Conservation (phyloP, 2,113 vertebrate species). For the Pseudopodoces humilis region DNA sequence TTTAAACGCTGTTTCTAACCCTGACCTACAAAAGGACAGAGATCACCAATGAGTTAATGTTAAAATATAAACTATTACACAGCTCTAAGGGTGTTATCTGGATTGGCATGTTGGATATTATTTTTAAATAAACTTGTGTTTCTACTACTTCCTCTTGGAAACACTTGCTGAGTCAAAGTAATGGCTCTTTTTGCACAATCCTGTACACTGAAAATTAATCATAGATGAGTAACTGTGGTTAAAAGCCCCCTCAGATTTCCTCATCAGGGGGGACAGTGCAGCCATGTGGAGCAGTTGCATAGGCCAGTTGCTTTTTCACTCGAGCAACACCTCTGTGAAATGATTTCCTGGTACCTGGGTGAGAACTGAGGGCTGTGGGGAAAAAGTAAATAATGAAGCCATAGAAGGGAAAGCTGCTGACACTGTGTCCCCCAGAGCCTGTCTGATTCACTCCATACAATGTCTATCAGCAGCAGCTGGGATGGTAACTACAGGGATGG, state of each 20-base stretch:
- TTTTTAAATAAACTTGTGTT: neutral
- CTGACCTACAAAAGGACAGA: conserved; percentile 51
- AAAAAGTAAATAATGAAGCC: neutral
- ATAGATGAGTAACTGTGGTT: neutral
- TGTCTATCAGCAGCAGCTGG: neutral
- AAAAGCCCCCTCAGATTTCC: neutral
- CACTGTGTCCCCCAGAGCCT: neutral
- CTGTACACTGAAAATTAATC: neutral
- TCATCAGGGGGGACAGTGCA: neutral
- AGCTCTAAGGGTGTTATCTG: neutral
- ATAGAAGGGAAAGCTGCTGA: neutral
- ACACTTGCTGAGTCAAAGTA: neutral
- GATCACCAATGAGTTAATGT: neutral
- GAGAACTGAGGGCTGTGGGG: too few species aligned
- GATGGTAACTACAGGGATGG: accelerated
- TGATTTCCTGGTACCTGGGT: neutral
- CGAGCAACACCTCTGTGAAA: neutral
- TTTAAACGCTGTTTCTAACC: conserved; percentile 48
- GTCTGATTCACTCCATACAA: neutral
- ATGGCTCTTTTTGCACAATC: conserved; percentile 16
- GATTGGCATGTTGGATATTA: neutral
- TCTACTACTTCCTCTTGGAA: neutral
- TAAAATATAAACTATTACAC: neutral
- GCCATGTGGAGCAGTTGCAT: neutral
- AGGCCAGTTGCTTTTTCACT: neutral